A percentile compares a stretch with the other conserved stretches of the same genome.
These are phyloP conservation scores for Psilanteris sp. DNA, from an alignment of 1,140 invertebrate genomes.

Conservation along the genomic window DNA sequence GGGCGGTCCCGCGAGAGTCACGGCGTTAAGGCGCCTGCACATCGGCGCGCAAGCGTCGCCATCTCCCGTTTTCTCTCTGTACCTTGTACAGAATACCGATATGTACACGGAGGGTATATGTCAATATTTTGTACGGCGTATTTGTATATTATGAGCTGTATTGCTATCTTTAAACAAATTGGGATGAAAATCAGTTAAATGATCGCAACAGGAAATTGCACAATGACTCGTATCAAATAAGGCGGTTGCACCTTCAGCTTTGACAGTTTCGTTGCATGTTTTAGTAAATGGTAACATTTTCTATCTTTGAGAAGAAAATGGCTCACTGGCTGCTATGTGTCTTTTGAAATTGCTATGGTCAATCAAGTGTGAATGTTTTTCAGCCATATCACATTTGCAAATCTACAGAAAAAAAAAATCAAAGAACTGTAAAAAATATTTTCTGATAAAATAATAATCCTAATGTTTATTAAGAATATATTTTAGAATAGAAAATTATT, in stretches of 20 bases:
- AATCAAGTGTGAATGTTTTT: background rate
- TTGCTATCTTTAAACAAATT: background rate
- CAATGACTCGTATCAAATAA: conserved; percentile 5
- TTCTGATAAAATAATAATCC: background rate
- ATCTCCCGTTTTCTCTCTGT: too few species aligned
- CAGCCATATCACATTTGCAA: background rate
- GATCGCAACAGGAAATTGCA: conserved; percentile 2
- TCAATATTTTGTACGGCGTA: background rate
- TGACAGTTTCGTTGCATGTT: background rate
- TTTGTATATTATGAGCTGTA: background rate
- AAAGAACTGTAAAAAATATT: background rate
- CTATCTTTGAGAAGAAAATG: conserved; percentile 6
- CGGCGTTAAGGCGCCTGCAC: too few species aligned
- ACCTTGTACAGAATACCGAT: too few species aligned
- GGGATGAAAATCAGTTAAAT: background rate
- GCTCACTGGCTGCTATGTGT: conserved; percentile 2
- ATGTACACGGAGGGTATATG: too few species aligned
- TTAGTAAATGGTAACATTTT: conserved; percentile 1
- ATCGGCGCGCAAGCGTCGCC: too few species aligned
- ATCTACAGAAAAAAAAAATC: background rate
- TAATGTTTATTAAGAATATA: background rate
- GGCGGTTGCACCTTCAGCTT: conserved; percentile 1
- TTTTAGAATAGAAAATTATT: too few species aligned
- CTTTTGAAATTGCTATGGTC: conserved; percentile 8
- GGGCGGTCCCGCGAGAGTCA: too few species aligned